phyloP scores from a whole-genome alignment of 1,140 invertebrate species.

The Conus ventricosus region DNA sequence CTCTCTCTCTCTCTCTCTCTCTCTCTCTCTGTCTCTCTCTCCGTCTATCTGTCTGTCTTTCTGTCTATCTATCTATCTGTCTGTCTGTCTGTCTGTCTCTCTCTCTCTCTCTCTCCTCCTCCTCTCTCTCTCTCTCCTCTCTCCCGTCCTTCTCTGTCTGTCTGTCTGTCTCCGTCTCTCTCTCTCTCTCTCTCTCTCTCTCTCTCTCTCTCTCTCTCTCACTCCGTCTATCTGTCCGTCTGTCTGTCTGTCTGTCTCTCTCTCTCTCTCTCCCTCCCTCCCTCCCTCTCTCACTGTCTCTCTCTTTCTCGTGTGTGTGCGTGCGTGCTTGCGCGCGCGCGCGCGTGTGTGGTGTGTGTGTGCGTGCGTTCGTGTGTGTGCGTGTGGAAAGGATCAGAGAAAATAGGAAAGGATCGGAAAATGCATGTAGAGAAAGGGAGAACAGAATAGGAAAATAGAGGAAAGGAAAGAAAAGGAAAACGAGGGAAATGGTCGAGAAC shows the following conservation, averaged over 20 bases:
- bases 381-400: neutral
- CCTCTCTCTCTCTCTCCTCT: neutral
- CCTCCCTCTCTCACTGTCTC: too few species aligned
- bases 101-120: neutral
- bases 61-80: neutral
- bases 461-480: neutral
- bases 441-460: neutral
- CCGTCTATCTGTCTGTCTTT: neutral
- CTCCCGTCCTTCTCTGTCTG: neutral
- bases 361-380: neutral
- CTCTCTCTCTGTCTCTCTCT: neutral
- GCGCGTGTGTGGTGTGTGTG: neutral
- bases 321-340: neutral
- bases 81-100: neutral
- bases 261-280: neutral
- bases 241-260: too few species aligned
- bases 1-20: neutral
- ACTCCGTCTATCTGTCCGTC: too few species aligned
- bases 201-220: neutral
- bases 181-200: constrained; percentile 18
- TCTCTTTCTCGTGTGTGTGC: neutral
- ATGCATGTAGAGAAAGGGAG: constrained; percentile 11
- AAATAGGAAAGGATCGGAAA: neutral
- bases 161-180: neutral
- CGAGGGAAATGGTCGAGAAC: too few species aligned